Evolutionary conservation across 2,888 invertebrate species (phyloP), one percentile per base, ranked within the genome.

Genomic region (Leptogaster cylindrica): DNA sequence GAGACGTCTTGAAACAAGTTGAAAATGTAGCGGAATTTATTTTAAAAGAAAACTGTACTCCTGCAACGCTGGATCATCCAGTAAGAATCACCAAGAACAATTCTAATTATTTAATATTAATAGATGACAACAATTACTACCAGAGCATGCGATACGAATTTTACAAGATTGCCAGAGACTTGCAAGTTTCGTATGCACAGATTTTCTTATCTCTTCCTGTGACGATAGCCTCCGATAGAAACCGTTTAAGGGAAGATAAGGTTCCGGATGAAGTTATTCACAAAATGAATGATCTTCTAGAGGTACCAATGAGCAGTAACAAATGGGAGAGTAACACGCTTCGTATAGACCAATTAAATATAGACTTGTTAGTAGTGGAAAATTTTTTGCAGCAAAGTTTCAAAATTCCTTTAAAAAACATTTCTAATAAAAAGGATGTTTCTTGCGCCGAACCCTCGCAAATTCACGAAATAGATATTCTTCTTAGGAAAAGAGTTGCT

Each of bases 71-170:
- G n/a, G n/a, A n/a, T n/a, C n/a, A n/a, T n/a, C n/a, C n/a, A n/a
- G n/a, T n/a, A n/a, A n/a, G n/a, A n/a, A n/a, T n/a, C n/a, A n/a
- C n/a, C n/a, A n/a, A n/a, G n/a, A n/a, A n/a, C n/a, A n/a, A n/a
- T n/a, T n/a, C n/a, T n/a, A 16, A 51, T 2, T 73, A 69, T 63
- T 3, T 78, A 1, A 73, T 80, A 7, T n/a, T 80, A 18, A 76
- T 77, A 64, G 81, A 80, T 71, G 81, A 80, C 67, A 80, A 80
- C 66, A 75, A 78, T 58, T 80, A 77, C 50, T 80, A 80, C 65
- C 72, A 73, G 55, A 78, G 79, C 20, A 80, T 80, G 79, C 76
- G 81, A 10, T 74, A 77, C 58, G 76, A 78, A 65, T 65, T 79
- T 1, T 75, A 75, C 36, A 77, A 79, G 70, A 33, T 78, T 7